Percentiles rank a stretch among this genome's conserved stretches.
Conservation (phyloP, 1,140 invertebrate species). For the Caerostris darwini region DNA sequence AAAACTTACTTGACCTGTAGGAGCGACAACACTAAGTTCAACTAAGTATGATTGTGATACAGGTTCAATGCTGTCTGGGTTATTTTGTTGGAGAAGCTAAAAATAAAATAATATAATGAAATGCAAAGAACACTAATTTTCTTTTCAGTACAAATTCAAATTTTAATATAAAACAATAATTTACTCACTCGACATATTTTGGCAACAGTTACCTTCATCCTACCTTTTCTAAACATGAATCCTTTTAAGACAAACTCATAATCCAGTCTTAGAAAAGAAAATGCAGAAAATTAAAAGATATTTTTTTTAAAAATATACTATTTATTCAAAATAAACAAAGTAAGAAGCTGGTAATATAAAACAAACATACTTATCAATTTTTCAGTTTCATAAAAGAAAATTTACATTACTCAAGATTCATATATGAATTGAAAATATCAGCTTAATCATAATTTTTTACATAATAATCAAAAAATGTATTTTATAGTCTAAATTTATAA, state of each 20-base stretch:
- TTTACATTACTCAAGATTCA: too few species aligned
- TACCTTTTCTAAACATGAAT: constrained; percentile 97
- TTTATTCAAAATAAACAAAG: too few species aligned
- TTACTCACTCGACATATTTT: constrained; percentile 91
- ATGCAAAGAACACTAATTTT: background rate
- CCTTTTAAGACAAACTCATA: constrained; percentile 97
- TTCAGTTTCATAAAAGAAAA: too few species aligned
- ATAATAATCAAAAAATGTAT: too few species aligned
- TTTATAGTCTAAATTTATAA: too few species aligned
- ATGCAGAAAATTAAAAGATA: background rate
- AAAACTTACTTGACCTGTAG: constrained; percentile 87
- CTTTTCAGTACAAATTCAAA: background rate
- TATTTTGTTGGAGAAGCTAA: constrained; percentile 77
- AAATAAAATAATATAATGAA: constrained; percentile 7
- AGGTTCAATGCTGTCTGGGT: constrained; percentile 86
- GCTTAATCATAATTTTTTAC: too few species aligned
- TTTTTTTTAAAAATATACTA: too few species aligned
- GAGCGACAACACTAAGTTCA: constrained; percentile 96
- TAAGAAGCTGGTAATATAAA: too few species aligned
- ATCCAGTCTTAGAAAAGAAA: constrained; percentile 84
- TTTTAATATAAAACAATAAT: background rate
- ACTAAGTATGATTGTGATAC: constrained; percentile 96
- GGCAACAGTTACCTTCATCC: constrained; percentile 98
- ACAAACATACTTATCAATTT: too few species aligned
- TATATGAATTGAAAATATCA: too few species aligned